phyloP scores from a whole-genome alignment of 2,888 invertebrate species.

The Nomada ferruginata region DNA sequence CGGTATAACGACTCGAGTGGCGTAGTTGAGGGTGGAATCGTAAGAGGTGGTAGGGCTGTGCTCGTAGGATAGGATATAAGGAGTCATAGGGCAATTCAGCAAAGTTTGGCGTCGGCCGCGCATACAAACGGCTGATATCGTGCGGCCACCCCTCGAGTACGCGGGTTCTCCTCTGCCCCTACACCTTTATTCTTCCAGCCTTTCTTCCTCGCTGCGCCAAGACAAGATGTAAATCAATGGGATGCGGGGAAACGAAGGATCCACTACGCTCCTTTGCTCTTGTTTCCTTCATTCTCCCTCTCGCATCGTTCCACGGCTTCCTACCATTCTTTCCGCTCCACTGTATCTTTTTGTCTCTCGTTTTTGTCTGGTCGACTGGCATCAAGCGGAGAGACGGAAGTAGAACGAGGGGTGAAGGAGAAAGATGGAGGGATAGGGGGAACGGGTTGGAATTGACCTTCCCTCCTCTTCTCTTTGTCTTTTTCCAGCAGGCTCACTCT shows the following conservation, averaged over 20 bases:
- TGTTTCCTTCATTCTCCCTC: conserved; percentile 48
- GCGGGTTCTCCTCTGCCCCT: conserved; percentile 48
- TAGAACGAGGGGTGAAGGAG: conserved; percentile 44
- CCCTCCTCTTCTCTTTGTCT: conserved; percentile 39
- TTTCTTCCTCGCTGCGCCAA: conserved; percentile 71
- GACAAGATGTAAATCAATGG: conserved; percentile 84
- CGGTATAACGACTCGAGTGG: conserved; percentile 72
- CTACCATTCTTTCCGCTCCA: conserved; percentile 47
- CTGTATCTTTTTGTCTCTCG: conserved; percentile 44
- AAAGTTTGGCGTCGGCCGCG: conserved; percentile 83
- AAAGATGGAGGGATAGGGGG: conserved; percentile 18
- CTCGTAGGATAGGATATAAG: conserved; percentile 75
- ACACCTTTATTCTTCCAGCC: conserved; percentile 57
- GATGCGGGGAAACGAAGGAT: conserved; percentile 76
- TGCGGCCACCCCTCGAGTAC: conserved; percentile 66
- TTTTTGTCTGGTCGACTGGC: conserved; percentile 74
- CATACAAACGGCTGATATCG: conserved; percentile 84
- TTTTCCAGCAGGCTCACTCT: conserved; percentile 39
- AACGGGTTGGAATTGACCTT: conserved; percentile 72
- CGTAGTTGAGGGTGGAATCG: conserved; percentile 62
- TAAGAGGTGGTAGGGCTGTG: conserved; percentile 57
- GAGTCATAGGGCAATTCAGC: conserved; percentile 83
- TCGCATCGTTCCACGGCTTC: conserved; percentile 40
- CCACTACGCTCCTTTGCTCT: conserved; percentile 60
- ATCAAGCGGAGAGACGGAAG: conserved; percentile 66